Conservation (phyloP, 2,113 vertebrate species). For the Merops nubicus region DNA sequence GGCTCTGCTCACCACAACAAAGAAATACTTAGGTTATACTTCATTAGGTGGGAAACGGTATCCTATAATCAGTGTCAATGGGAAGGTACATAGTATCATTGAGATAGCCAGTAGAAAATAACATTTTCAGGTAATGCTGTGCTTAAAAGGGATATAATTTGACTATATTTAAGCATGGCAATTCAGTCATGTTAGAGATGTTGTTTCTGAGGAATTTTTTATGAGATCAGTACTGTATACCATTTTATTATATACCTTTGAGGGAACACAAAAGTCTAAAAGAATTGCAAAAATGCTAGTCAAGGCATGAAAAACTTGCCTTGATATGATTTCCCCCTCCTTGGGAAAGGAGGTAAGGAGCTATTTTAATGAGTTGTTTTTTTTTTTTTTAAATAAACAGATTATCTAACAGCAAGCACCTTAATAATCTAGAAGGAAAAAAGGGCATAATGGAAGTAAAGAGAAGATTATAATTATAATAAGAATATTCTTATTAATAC, state of each 20-base stretch:
- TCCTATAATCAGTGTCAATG: background rate
- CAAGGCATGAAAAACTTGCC: background rate
- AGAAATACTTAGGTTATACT: background rate
- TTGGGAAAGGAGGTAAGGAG: background rate
- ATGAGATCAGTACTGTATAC: background rate
- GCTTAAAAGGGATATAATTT: background rate
- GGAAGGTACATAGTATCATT: background rate
- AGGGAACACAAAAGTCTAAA: background rate
- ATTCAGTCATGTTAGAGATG: background rate
- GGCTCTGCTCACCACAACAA: background rate
- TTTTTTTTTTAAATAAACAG: no score
- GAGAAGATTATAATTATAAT: background rate
- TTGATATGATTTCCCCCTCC: background rate
- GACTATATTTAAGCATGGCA: background rate
- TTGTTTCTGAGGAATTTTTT: background rate
- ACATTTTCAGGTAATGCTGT: background rate
- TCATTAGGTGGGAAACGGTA: background rate
- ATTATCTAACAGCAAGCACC: background rate
- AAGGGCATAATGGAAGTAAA: background rate
- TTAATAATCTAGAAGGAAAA: background rate
- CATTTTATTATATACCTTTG: background rate
- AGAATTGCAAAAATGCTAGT: background rate
- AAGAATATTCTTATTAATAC: background rate
- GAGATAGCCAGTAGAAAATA: background rate
- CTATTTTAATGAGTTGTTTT: background rate